phyloP scores from a whole-genome alignment of 2,797 vertebrate species.

The Sebastes baramenuke region DNA sequence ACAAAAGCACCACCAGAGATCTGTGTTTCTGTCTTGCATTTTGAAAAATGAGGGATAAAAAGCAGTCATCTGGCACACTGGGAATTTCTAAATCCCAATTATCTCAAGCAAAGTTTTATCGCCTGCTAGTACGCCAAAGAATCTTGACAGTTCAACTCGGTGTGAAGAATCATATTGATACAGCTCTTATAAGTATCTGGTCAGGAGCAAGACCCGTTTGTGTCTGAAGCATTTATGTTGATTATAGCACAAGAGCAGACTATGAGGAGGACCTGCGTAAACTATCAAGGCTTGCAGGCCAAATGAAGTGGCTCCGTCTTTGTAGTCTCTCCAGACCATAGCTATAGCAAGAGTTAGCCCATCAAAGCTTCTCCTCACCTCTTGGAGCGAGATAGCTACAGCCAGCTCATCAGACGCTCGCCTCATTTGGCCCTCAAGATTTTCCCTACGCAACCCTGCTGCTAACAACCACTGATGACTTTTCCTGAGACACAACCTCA shows the following conservation, averaged over 20 bases:
- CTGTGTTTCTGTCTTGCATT: too few species aligned
- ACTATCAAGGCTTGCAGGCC: constrained; percentile 9
- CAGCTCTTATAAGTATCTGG: constrained; percentile 3
- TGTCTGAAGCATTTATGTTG: constrained; percentile 12
- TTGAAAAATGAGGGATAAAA: background rate
- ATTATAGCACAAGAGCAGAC: constrained; percentile 19
- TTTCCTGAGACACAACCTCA: constrained; percentile 71
- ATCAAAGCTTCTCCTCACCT: constrained; percentile 38
- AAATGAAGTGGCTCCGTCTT: constrained; percentile 8
- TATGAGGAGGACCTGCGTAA: constrained; percentile 34
- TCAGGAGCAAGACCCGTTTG: background rate
- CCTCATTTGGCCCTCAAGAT: constrained; percentile 44
- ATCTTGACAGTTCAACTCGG: background rate
- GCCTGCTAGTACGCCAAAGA: background rate
- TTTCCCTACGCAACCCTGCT: constrained; percentile 29
- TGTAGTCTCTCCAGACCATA: constrained; percentile 25
- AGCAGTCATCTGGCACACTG: background rate
- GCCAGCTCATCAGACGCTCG: constrained; percentile 49
- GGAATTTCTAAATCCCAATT: background rate
- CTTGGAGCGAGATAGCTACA: background rate
- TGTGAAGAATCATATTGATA: background rate
- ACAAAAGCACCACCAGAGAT: background rate
- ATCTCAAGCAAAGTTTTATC: background rate
- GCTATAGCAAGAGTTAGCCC: background rate
- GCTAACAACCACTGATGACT: constrained; percentile 61